Conservation (phyloP, 23 tunicate genomes). For the Styela plicata region DNA sequence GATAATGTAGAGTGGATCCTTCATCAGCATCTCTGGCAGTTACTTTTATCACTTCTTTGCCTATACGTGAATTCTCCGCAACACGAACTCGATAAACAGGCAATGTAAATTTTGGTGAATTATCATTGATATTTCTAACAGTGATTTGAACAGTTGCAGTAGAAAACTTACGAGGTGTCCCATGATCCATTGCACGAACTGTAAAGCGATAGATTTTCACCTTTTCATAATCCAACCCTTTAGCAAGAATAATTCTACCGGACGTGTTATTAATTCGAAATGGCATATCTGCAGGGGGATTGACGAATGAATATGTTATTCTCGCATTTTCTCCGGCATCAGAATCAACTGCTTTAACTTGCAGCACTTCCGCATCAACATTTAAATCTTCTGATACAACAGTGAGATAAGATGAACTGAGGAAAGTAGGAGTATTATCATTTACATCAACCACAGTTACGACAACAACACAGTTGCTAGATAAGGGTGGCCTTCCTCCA, state of each 20-base stretch:
- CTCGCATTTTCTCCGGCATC: conserved; percentile 46
- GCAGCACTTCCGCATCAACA: conserved; percentile 19
- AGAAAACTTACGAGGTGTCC: conserved; percentile 15
- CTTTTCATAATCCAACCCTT: conserved; percentile 62
- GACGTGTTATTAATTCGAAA: conserved; percentile 53
- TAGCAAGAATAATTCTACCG: conserved; percentile 43
- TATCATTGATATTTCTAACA: conserved; percentile 73
- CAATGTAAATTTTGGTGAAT: conserved; percentile 58
- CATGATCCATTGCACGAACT: conserved; percentile 69
- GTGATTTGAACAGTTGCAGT: conserved; percentile 40
- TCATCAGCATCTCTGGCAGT: conserved; percentile 63
- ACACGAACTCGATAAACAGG: conserved; percentile 30
- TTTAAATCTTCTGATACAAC: conserved; percentile 38
- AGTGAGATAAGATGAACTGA: conserved; percentile 24
- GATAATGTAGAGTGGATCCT: conserved; percentile 35
- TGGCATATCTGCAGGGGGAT: neutral
- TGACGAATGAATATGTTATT: conserved; percentile 50
- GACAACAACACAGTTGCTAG: conserved; percentile 40
- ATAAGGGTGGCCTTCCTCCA: conserved; percentile 52
- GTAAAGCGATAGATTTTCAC: conserved; percentile 40
- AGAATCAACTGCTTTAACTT: conserved; percentile 56
- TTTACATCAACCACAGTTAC: conserved; percentile 57
- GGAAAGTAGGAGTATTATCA: conserved; percentile 70
- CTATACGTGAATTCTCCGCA: conserved; percentile 44
- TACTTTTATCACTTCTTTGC: conserved; percentile 30